Conservation (phyloP, 2,888 invertebrate species). For the Vannuccia rotundouncinata region DNA sequence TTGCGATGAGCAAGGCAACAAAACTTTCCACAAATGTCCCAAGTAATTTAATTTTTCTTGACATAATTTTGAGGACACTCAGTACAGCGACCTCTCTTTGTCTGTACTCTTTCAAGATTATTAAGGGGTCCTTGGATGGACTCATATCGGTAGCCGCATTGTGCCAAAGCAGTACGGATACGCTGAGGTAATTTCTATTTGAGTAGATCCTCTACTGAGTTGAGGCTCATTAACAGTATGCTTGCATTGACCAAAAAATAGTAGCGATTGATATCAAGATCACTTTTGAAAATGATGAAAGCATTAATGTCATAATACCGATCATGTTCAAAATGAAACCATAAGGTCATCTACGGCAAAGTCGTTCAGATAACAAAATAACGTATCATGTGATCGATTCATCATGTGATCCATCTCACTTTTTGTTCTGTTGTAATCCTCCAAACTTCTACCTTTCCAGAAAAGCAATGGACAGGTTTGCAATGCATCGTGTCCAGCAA, state of each 20-base stretch:
- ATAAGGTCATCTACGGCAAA: neutral
- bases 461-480: too few species aligned
- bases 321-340: neutral
- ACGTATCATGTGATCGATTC: too few species aligned
- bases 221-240: neutral
- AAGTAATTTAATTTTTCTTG: neutral
- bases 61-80: neutral
- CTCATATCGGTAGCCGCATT: neutral
- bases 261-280: neutral
- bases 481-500: too few species aligned
- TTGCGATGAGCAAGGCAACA: neutral
- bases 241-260: neutral
- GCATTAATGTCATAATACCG: neutral
- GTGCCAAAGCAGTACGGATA: neutral
- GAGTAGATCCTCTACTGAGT: neutral
- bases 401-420: too few species aligned
- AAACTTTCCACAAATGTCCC: neutral
- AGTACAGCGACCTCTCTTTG: neutral
- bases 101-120: neutral
- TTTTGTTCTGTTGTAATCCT: too few species aligned
- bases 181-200: neutral
- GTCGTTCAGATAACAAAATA: neutral
- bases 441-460: too few species aligned
- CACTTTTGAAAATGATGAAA: neutral
- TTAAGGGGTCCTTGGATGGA: neutral